phyloP scores from a whole-genome alignment of 1,140 invertebrate species.

The Aphelenchoides avenae region DNA sequence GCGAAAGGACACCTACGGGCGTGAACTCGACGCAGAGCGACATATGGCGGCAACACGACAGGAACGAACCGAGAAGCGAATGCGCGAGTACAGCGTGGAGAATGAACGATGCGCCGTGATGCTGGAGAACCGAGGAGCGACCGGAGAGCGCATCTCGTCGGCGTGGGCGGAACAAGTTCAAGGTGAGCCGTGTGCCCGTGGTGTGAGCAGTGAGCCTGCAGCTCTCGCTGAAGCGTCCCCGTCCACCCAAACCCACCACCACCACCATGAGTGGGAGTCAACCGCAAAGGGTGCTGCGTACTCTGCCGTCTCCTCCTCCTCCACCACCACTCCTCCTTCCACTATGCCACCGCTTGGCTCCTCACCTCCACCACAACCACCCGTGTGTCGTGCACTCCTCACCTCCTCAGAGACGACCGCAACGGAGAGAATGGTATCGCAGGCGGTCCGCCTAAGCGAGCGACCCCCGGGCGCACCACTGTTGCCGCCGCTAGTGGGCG shows the following conservation, averaged over 20 bases:
- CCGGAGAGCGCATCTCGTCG: conserved; percentile 13
- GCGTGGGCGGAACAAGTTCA: conserved; percentile 37
- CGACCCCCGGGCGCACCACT: neutral
- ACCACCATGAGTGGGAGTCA: too few species aligned
- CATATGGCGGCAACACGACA: conserved; percentile 13
- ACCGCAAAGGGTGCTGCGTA: neutral
- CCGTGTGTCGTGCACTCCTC: too few species aligned
- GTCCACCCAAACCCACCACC: conserved; percentile 19
- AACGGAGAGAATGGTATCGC: too few species aligned
- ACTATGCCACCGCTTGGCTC: conserved; percentile 15
- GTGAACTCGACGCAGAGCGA: conserved; percentile 9
- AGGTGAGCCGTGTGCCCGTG: conserved; percentile 32
- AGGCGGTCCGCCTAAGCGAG: too few species aligned
- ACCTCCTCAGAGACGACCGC: too few species aligned
- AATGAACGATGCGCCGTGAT: conserved; percentile 41
- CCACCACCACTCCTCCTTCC: conserved; percentile 8
- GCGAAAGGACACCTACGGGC: conserved; percentile 22
- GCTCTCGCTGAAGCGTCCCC: neutral
- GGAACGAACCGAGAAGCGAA: conserved; percentile 11
- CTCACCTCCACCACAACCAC: conserved; percentile 4
- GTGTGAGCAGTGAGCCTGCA: conserved; percentile 3
- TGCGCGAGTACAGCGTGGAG: conserved; percentile 24
- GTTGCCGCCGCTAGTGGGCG: neutral
- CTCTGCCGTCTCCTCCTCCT: conserved; percentile 4
- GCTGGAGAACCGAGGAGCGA: conserved; percentile 41